Evolutionary conservation across 1,140 invertebrate species (phyloP).

Genomic region (Lithobius niger): DNA sequence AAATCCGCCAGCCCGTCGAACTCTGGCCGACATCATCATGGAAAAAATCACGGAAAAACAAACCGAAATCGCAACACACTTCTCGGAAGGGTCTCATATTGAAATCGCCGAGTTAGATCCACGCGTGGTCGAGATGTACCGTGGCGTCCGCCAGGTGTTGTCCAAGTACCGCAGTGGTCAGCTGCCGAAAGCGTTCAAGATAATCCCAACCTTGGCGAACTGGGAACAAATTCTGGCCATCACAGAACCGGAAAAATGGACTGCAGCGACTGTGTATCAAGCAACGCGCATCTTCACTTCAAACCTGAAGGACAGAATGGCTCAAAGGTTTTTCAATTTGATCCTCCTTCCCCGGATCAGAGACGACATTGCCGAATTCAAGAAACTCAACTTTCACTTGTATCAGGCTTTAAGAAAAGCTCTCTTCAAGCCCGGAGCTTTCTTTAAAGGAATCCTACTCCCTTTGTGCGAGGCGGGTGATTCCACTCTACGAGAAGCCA

Average conservation of each 20-base stretch:
- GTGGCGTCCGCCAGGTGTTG: conserved; percentile 73
- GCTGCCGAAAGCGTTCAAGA: conserved; percentile 95
- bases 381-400: conserved; percentile 90
- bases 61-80: conserved; percentile 73
- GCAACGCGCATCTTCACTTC: conserved; percentile 91
- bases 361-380: conserved; percentile 91
- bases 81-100: conserved; percentile 32
- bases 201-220: conserved; percentile 79
- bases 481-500: conserved; percentile 88
- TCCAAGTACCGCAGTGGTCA: conserved; percentile 86
- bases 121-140: conserved; percentile 58
- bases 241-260: conserved; percentile 50
- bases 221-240: conserved; percentile 94
- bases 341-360: conserved; percentile 81
- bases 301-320: conserved; percentile 91
- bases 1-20: conserved; percentile 46
- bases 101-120: conserved; percentile 61
- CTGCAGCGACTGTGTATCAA: conserved; percentile 89
- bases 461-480: conserved; percentile 81
- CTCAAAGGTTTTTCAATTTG: conserved; percentile 90
- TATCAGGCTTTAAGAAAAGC: conserved; percentile 89
- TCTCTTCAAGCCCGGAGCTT: conserved; percentile 93
- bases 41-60: conserved; percentile 88
- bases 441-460: conserved; percentile 93
- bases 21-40: conserved; percentile 76